Conservation (phyloP, 2,113 vertebrate genomes). For the Psammodynastes pulverulentus region DNA sequence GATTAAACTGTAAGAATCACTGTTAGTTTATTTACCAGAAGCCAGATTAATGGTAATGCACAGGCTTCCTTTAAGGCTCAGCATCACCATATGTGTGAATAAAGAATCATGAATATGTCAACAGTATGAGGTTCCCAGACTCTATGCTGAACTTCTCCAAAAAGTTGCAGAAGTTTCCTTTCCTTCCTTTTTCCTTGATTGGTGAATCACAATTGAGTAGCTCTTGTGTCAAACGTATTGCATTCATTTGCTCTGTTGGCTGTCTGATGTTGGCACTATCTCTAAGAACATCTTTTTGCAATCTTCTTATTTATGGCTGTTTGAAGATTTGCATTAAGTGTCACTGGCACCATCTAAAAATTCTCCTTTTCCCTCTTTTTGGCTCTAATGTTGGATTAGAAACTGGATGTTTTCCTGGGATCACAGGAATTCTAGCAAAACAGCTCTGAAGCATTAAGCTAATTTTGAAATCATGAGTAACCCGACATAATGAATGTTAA, state of each 20-base stretch:
- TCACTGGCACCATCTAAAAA: neutral
- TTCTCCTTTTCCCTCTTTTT: neutral
- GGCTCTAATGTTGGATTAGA: neutral
- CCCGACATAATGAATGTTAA: neutral
- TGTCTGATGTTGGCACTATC: constrained; percentile 1
- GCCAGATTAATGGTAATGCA: constrained; percentile 13
- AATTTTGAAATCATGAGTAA: no score
- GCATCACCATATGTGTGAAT: neutral
- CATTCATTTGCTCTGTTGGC: constrained; percentile 1
- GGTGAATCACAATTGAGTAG: neutral
- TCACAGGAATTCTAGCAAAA: neutral
- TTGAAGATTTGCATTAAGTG: neutral
- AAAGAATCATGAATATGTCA: neutral
- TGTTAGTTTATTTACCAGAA: constrained; percentile 37
- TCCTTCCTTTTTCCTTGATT: neutral
- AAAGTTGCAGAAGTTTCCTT: constrained; percentile 2
- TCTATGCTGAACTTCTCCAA: neutral
- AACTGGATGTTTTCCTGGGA: neutral
- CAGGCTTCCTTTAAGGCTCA: neutral
- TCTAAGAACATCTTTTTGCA: constrained; percentile 19
- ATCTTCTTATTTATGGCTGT: constrained; percentile 1
- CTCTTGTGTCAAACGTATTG: neutral
- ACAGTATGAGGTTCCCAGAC: neutral
- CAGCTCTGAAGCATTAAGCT: neutral
- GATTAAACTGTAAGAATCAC: constrained; percentile 8